Conservation (phyloP, 1,140 invertebrate genomes). For the Chironomus tepperi region DNA sequence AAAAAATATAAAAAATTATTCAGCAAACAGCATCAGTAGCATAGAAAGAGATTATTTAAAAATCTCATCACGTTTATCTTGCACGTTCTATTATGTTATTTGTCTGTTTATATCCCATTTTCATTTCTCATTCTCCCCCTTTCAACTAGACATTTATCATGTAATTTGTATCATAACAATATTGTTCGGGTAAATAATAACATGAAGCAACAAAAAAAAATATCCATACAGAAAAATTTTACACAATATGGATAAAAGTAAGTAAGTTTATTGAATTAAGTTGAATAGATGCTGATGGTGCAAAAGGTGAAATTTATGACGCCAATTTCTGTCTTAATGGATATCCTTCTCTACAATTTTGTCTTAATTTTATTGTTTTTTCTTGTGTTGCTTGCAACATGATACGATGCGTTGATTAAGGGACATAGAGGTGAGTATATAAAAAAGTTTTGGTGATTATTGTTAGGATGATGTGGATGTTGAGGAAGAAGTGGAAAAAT, state of each 20-base stretch:
- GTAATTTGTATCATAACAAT: conserved; percentile 23
- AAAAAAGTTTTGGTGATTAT: too few relatives aligned
- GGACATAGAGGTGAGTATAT: too few relatives aligned
- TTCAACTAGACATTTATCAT: conserved; percentile 22
- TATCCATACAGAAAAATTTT: background rate
- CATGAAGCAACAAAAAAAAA: background rate
- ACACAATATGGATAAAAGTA: background rate
- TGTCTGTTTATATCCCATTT: conserved; percentile 23
- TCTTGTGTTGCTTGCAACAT: too few relatives aligned
- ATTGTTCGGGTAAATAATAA: background rate
- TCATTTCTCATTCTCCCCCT: conserved; percentile 6
- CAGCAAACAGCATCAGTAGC: background rate
- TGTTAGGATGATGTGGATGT: too few relatives aligned
- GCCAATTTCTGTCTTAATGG: conserved; percentile 14
- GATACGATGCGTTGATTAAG: too few relatives aligned
- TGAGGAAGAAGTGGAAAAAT: too few relatives aligned
- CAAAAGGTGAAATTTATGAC: conserved; percentile 5
- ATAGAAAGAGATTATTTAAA: background rate
- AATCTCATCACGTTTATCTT: conserved; percentile 2
- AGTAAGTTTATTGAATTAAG: conserved; percentile 21
- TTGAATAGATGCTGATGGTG: background rate
- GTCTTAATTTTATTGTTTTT: too few relatives aligned
- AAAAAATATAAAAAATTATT: background rate
- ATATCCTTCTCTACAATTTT: background rate
- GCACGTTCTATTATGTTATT: conserved; percentile 22